phyloP scores from a whole-genome alignment of 2,797 vertebrate genomes.

The Nothura maculosa region DNA sequence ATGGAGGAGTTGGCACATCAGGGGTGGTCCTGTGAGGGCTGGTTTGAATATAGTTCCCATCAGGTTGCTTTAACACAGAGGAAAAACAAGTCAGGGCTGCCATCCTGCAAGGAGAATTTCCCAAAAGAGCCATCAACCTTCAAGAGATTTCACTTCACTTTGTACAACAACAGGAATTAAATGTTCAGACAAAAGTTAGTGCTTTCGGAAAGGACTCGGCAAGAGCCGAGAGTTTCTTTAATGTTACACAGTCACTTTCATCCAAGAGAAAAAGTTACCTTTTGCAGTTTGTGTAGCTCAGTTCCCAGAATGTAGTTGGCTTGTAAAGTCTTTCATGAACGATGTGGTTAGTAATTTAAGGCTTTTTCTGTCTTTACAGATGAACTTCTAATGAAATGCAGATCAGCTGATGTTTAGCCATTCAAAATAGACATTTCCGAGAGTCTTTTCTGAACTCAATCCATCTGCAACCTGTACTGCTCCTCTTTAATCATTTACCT shows the following conservation, averaged over 20 bases:
- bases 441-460: background rate
- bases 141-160: background rate
- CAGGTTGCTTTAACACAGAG: background rate
- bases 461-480: background rate
- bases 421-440: fast-evolving
- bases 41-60: background rate
- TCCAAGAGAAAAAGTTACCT: background rate
- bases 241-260: background rate
- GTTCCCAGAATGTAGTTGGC: background rate
- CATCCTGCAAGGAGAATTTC: background rate
- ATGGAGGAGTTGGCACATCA: background rate
- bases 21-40: background rate
- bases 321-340: background rate
- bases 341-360: fast-evolving
- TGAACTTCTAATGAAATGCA: background rate
- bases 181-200: background rate
- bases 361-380: background rate
- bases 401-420: background rate
- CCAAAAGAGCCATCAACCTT: background rate
- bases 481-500: background rate
- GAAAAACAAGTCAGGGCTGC: background rate
- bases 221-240: background rate
- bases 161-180: background rate
- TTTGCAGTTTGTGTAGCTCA: background rate
- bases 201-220: background rate